Conservation (phyloP, 2,888 invertebrate genomes). For the Macrophya alboannulata region DNA sequence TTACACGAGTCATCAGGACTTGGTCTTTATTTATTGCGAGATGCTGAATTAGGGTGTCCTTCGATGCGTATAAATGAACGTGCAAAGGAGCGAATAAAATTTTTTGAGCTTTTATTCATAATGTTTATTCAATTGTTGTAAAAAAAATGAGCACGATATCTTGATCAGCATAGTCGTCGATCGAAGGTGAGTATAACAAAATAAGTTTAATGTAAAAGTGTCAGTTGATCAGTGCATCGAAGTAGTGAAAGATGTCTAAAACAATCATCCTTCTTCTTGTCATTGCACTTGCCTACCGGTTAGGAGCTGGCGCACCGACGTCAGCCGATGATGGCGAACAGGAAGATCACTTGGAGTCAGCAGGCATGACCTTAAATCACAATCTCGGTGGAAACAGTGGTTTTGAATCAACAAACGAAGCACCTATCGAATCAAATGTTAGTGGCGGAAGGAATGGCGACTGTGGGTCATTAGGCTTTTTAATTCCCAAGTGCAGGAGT, state of each 20-base stretch:
- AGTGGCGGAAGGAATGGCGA: too few species aligned
- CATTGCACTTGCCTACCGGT: background rate
- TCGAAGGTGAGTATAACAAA: background rate
- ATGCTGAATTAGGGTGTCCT: background rate
- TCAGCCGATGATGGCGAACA: background rate
- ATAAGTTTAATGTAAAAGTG: background rate
- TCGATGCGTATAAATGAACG: background rate
- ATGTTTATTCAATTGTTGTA: background rate
- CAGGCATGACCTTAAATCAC: background rate
- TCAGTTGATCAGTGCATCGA: background rate
- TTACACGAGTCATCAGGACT: too few species aligned
- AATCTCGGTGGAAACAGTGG: background rate
- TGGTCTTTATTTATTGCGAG: too few species aligned
- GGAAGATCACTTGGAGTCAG: background rate
- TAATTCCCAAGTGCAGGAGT: too few species aligned
- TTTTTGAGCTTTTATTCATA: background rate
- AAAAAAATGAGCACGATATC: background rate
- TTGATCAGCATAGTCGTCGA: background rate
- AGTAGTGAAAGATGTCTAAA: background rate
- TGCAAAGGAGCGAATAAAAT: background rate
- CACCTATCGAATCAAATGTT: too few species aligned
- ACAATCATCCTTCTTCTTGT: background rate
- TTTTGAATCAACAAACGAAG: background rate
- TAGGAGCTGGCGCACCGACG: background rate
- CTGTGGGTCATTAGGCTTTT: too few species aligned